Conservation (phyloP, 2,113 vertebrate species). For the Heterochromis multidens region DNA sequence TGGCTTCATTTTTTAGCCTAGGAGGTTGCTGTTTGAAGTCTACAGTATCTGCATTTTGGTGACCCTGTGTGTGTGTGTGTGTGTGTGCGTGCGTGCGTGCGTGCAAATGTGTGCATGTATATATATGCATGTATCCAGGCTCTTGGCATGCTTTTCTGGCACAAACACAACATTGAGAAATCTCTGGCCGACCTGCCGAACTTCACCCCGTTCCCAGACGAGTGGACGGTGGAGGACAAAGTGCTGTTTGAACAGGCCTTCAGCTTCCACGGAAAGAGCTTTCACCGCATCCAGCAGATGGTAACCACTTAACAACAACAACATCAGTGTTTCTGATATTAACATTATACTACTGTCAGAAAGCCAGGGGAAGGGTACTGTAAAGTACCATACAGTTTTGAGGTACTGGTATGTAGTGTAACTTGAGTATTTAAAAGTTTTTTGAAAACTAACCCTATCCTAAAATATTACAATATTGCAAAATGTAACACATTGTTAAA, state of each 20-base stretch:
- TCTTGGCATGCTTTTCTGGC: constrained; percentile 98
- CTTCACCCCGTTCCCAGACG: constrained; percentile 97
- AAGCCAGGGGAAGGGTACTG: background rate
- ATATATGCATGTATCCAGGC: constrained; percentile 74
- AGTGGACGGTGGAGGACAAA: constrained; percentile 98
- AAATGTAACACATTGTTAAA: too few relatives aligned
- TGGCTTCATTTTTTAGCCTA: background rate
- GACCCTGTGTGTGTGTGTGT: background rate
- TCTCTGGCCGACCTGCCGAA: constrained; percentile 95
- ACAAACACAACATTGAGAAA: constrained; percentile 98
- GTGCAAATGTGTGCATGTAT: background rate
- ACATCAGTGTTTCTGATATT: background rate
- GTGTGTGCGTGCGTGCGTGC: background rate
- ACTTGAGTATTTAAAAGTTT: too few relatives aligned
- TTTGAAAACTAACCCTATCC: too few relatives aligned
- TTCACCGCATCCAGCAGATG: constrained; percentile 99
- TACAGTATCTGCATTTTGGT: background rate
- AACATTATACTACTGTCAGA: background rate
- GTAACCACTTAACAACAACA: constrained; percentile 61
- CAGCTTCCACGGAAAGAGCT: constrained; percentile 98
- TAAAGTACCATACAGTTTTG: background rate
- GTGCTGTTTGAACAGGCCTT: constrained; percentile 98
- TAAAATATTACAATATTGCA: too few relatives aligned
- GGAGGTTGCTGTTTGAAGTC: background rate
- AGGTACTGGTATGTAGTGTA: background rate